Evolutionary conservation across 1,140 invertebrate species (phyloP), one percentile per base, ranked within the genome.

Genomic region (Dinothrombium tinctorium): DNA sequence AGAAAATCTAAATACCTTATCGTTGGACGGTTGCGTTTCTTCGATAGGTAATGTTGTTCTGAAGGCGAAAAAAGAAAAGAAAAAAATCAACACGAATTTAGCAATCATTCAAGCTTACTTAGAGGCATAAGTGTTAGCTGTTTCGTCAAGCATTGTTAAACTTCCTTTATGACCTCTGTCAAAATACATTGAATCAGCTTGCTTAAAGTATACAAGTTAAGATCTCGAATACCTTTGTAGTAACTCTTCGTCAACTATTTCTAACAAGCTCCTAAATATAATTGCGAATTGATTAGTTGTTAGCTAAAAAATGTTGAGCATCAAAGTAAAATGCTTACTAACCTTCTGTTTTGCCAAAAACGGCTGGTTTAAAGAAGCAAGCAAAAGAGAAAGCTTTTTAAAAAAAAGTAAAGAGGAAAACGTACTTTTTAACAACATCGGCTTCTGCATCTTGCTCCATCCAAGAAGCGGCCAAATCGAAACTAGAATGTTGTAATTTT

Each of bases 161-260:
- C 42, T 45, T 20, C 23, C 41, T 25, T 28, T 32, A 25, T 39
- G 41, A 11, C 45, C 45, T 21, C 44, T 46, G 36, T 14, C 4
- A 8, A 44, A 22, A 33, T 19, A 17, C n/a, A 25, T 15, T n/a
- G 15, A 28, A n/a, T n/a, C n/a, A n/a, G n/a, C n/a, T n/a, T n/a
- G n/a, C n/a, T n/a, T n/a, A n/a, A n/a, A n/a, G n/a, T n/a, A n/a
- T n/a, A n/a, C n/a, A n/a, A n/a, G n/a, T n/a, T n/a, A n/a, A n/a
- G n/a, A n/a, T n/a, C n/a, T n/a, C n/a, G n/a, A 28, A 37, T 25
- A 45, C 56, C 59, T 56, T 48, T 60, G 54, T 40, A 51, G 40
- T 25, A 61, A 51, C 47, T 60, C 59, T 47, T 61, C 58, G 47
- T 59, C 53, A 40, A 61, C 57, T 47, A 55, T 56, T 48, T 59